These are phyloP conservation scores for Oreochromis aureus DNA, from an alignment of 2,113 vertebrate genomes.

Conservation along the genomic window DNA sequence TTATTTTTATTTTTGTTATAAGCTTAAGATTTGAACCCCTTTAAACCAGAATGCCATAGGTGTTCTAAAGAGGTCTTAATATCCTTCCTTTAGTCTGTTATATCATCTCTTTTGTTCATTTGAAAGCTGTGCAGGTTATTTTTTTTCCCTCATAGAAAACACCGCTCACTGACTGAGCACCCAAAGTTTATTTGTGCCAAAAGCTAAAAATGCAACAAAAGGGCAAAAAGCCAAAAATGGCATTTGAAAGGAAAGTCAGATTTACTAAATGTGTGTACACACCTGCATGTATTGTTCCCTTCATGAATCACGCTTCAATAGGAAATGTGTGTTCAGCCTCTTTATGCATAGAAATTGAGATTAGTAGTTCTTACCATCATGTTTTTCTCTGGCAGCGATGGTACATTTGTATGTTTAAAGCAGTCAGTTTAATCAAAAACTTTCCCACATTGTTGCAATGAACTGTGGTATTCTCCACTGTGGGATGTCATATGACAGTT, in stretches of 20 bases:
- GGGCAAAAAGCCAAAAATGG: not conserved
- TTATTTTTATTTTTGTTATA: not conserved
- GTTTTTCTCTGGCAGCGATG: not conserved
- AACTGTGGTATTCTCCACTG: not conserved
- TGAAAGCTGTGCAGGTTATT: not conserved
- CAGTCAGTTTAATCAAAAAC: not conserved
- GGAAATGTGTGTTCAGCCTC: not conserved
- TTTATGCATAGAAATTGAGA: not conserved
- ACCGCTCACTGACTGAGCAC: not conserved
- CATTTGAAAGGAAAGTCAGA: not conserved
- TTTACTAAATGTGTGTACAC: not conserved
- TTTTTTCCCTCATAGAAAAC: not conserved
- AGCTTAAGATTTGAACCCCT: not conserved
- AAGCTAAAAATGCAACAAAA: not conserved
- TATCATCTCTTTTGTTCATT: not conserved
- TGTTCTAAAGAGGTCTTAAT: not conserved
- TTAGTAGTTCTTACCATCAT: not conserved
- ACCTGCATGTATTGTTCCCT: not conserved
- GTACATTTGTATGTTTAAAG: not conserved
- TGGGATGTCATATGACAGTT: not conserved
- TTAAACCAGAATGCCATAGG: not conserved
- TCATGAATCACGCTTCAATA: not conserved
- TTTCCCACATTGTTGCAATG: not conserved
- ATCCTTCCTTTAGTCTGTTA: not conserved
- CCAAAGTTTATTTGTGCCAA: not conserved